A percentile compares a stretch with the other conserved stretches of the same genome.
Evolutionary conservation across 2,113 vertebrate species (phyloP).

Genomic region (Tragelaphus buxtoni): DNA sequence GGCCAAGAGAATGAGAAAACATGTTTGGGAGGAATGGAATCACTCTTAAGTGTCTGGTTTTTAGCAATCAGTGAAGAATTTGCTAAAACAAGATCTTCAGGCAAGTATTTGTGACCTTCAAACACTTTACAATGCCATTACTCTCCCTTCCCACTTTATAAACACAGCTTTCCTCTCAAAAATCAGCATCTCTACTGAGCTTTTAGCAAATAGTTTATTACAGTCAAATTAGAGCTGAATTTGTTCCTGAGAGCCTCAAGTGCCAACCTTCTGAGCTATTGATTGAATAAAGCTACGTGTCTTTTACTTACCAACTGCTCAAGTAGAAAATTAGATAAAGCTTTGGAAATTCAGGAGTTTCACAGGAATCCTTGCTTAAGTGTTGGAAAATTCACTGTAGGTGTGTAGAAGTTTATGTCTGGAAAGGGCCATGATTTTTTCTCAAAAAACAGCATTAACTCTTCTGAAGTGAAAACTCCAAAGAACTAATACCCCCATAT

Average conservation of each 20-base stretch:
- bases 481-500: neutral
- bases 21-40: rapidly evolving
- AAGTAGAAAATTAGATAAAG: neutral
- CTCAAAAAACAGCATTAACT: neutral
- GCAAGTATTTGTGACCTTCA: neutral
- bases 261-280: neutral
- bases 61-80: neutral
- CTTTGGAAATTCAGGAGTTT: neutral
- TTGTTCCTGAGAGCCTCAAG: neutral
- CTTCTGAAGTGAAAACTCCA: neutral
- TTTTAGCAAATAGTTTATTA: neutral
- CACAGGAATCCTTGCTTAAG: neutral
- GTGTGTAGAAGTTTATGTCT: neutral
- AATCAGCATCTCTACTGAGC: neutral
- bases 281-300: neutral
- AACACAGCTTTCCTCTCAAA: neutral
- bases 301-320: neutral
- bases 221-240: neutral
- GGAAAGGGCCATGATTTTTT: neutral
- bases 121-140: neutral
- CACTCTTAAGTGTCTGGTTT: neutral
- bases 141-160: neutral
- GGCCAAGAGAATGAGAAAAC: neutral
- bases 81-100: neutral
- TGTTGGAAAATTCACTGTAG: neutral